Conservation (phyloP, 2,888 invertebrate genomes). For the Melitaea athalia region DNA sequence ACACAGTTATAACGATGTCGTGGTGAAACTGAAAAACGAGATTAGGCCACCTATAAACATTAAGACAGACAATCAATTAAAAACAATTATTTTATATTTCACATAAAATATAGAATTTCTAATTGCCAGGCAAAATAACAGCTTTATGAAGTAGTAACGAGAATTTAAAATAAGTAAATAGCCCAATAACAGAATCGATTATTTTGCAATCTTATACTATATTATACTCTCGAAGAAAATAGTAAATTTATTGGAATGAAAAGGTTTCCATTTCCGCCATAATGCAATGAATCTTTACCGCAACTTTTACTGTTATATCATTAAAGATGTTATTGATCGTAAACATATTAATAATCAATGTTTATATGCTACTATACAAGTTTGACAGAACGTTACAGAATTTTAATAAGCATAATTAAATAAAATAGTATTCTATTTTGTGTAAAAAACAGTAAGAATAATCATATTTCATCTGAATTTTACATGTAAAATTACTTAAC, state of each 20-base stretch:
- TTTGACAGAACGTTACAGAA: too few relatives aligned
- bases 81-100: background rate
- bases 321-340: too few relatives aligned
- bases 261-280: background rate
- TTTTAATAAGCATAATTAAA: too few relatives aligned
- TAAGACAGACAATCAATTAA: background rate
- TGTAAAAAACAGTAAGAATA: too few relatives aligned
- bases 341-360: too few relatives aligned
- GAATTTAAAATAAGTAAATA: background rate
- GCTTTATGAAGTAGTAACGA: background rate
- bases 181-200: too few relatives aligned
- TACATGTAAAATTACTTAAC: too few relatives aligned
- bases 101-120: background rate
- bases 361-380: too few relatives aligned
- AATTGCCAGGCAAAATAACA: background rate
- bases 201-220: too few relatives aligned
- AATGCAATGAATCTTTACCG: background rate
- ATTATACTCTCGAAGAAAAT: background rate
- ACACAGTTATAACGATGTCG: slow-evolving; percentile 13
- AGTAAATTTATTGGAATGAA: background rate
- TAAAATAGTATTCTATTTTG: too few relatives aligned
- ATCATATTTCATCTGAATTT: too few relatives aligned
- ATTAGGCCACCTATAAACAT: slow-evolving; percentile 5
- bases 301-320: too few relatives aligned
- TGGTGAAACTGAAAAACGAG: slow-evolving; percentile 4